These are phyloP conservation scores for Heliconius ethilla DNA, from an alignment of 2,888 invertebrate species.

Conservation along the genomic window DNA sequence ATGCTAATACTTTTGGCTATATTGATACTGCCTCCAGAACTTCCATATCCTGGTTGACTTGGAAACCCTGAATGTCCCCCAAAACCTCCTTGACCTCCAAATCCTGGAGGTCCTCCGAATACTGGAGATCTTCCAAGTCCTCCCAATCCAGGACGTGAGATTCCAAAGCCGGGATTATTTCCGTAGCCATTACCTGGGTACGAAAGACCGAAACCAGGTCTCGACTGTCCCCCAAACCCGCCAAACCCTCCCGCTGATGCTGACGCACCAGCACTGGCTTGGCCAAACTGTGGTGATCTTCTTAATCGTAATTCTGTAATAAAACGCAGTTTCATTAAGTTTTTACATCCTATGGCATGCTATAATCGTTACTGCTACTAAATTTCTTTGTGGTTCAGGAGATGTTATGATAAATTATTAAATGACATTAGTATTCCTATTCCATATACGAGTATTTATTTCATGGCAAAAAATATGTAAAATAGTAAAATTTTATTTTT, in stretches of 20 bases:
- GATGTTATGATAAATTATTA: no score
- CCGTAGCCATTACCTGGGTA: conserved; percentile 16
- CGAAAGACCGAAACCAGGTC: conserved; percentile 34
- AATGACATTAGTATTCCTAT: no score
- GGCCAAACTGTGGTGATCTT: conserved; percentile 48
- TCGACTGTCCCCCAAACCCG: conserved; percentile 1
- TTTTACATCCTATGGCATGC: no score
- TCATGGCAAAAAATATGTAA: no score
- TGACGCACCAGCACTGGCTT: conserved; percentile 45
- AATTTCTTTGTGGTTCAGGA: not conserved
- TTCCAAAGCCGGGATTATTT: conserved; percentile 31
- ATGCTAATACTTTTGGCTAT: conserved; percentile 62
- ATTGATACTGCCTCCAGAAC: conserved; percentile 46
- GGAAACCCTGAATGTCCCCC: conserved; percentile 30
- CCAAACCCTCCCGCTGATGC: conserved; percentile 36
- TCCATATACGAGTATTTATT: no score
- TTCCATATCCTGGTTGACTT: conserved; percentile 26
- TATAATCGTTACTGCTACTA: not conserved
- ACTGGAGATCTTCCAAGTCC: not conserved
- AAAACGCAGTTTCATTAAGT: not conserved
- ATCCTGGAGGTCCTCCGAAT: conserved; percentile 31
- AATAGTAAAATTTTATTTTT: no score
- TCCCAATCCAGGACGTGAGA: conserved; percentile 26
- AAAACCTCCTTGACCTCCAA: conserved; percentile 34
- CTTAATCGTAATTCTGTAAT: conserved; percentile 38